Evolutionary conservation across 2,797 vertebrate genomes (phyloP).

Genomic region (Phoebastria nigripes): DNA sequence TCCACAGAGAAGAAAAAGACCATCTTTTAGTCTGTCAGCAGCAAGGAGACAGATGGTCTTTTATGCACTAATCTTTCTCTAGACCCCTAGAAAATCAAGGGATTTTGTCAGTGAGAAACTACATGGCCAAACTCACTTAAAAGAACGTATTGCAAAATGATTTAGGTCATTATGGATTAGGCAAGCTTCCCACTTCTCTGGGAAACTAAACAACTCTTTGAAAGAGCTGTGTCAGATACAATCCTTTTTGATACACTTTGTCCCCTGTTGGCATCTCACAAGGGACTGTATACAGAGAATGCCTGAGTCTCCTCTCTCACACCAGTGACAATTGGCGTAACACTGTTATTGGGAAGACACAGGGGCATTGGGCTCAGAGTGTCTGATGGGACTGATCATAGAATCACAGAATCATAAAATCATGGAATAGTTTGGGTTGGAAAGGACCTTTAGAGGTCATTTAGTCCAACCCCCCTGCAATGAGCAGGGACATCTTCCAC

Average conservation of each 20-base stretch:
- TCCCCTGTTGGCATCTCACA: neutral
- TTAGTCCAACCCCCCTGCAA: neutral
- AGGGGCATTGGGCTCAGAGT: neutral
- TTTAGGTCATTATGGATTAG: constrained; percentile 36
- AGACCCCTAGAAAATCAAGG: constrained; percentile 1
- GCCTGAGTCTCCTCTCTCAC: neutral
- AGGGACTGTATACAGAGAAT: no score
- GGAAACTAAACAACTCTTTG: neutral
- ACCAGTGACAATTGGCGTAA: neutral
- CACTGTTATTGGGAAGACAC: rapidly evolving
- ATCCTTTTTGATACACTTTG: neutral
- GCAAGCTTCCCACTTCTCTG: constrained; percentile 6
- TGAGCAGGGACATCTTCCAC: neutral
- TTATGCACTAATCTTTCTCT: constrained; percentile 32
- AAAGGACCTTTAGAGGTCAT: neutral
- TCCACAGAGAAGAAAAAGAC: neutral
- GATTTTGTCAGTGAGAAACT: constrained; percentile 24
- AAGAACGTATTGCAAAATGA: neutral
- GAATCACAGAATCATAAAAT: neutral
- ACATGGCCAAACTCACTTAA: constrained; percentile 14
- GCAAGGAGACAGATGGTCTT: constrained; percentile 49
- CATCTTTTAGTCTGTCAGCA: constrained; percentile 7
- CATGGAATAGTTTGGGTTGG: neutral
- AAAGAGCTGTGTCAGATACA: neutral
- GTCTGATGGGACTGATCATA: neutral